phyloP scores from a whole-genome alignment of 2,113 vertebrate species.

The Bos javanicus region DNA sequence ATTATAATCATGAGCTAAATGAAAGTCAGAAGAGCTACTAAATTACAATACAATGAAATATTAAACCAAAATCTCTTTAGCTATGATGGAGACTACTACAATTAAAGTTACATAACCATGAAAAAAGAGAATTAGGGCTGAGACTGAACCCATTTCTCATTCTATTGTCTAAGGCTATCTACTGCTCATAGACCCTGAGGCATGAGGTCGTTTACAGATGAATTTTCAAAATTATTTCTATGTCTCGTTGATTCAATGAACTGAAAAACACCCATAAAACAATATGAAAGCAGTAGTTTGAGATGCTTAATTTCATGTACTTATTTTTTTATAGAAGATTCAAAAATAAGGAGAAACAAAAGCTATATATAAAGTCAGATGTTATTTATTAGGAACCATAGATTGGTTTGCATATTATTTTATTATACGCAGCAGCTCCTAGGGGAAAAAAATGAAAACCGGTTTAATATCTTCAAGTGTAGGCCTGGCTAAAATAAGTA shows the following conservation, averaged over 20 bases:
- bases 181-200: slow-evolving; percentile 12
- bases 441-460: not conserved
- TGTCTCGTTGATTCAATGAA: slow-evolving; percentile 54
- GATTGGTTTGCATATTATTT: slow-evolving; percentile 21
- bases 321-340: not conserved
- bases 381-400: slow-evolving; percentile 25
- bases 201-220: not conserved
- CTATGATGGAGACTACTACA: slow-evolving; percentile 32
- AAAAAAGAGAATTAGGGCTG: slow-evolving; percentile 45
- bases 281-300: slow-evolving; percentile 4
- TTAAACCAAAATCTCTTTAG: slow-evolving; percentile 51
- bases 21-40: slow-evolving; percentile 2
- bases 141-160: slow-evolving; percentile 26
- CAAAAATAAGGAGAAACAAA: slow-evolving; percentile 37
- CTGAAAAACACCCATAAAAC: slow-evolving; percentile 18
- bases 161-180: slow-evolving; percentile 30
- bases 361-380: not conserved
- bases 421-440: not conserved
- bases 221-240: slow-evolving; percentile 51
- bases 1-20: not conserved
- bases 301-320: slow-evolving; percentile 33
- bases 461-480: slow-evolving; percentile 1
- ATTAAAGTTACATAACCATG: slow-evolving; percentile 63
- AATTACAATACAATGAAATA: slow-evolving; percentile 58
- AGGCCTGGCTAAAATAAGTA: not conserved